These are phyloP conservation scores for Burhinus oedicnemus DNA, from an alignment of 2,113 vertebrate species.

Conservation along the genomic window DNA sequence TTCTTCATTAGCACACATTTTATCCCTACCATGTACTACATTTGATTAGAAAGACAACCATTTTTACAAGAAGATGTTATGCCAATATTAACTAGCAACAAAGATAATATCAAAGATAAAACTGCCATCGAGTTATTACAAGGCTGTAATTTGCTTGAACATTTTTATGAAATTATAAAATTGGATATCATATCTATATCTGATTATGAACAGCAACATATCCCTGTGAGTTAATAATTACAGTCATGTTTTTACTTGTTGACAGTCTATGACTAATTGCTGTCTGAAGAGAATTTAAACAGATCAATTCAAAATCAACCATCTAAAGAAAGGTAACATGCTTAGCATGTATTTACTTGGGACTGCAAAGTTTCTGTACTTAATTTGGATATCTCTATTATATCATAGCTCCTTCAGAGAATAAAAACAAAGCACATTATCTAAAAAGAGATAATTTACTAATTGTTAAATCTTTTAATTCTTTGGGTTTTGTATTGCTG, in stretches of 20 bases:
- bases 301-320: constrained; percentile 34
- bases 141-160: constrained; percentile 53
- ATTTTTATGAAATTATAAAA: constrained; percentile 48
- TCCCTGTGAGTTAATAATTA: constrained; percentile 47
- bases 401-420: neutral
- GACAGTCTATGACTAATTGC: constrained; percentile 60
- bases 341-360: neutral
- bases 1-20: neutral
- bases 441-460: neutral
- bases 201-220: constrained; percentile 35
- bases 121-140: neutral
- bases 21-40: neutral
- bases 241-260: constrained; percentile 54
- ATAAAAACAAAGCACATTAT: neutral
- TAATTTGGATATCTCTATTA: neutral
- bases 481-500: neutral
- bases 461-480: neutral
- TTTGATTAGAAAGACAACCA: constrained; percentile 15
- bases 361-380: neutral
- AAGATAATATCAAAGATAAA: constrained; percentile 53
- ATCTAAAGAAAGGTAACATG: neutral
- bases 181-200: constrained; percentile 36
- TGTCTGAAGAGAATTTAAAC: constrained; percentile 51
- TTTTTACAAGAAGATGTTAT: constrained; percentile 16
- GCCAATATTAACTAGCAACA: constrained; percentile 37